A percentile compares a stretch with the other conserved stretches of the same genome.
Evolutionary conservation across 2,797 vertebrate genomes (phyloP).

Genomic region (Otus scops): DNA sequence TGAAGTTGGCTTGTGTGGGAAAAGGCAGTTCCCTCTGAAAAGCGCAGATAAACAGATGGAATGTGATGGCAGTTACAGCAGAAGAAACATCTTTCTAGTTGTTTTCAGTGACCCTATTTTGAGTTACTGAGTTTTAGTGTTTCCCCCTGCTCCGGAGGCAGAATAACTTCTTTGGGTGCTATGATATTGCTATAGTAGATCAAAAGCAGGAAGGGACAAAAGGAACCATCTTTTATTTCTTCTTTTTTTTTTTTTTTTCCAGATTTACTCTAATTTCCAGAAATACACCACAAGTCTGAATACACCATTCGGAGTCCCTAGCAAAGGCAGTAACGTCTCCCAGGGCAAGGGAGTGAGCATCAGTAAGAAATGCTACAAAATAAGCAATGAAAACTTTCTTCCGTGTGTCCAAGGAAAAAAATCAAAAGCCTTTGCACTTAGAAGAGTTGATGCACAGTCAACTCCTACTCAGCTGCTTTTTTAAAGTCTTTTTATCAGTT

Average conservation of each 20-base stretch:
- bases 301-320: background rate
- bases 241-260: background rate
- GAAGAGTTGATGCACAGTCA: accelerated
- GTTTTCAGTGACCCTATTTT: background rate
- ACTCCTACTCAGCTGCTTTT: background rate
- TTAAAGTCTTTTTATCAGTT: background rate
- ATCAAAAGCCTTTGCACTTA: background rate
- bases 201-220: background rate
- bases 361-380: background rate
- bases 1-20: background rate
- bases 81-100: background rate
- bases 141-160: background rate
- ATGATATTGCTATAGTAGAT: background rate
- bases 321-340: background rate
- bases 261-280: background rate
- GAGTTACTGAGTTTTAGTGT: background rate
- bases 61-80: background rate
- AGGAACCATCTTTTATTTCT: background rate
- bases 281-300: background rate
- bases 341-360: background rate
- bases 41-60: background rate
- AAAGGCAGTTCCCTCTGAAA: background rate
- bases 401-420: background rate
- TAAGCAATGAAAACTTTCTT: background rate
- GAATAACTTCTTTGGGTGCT: background rate